Conservation (phyloP, 30 jellyfish, hydroid and myxozoan species). For the Chironex yamaguchii region DNA sequence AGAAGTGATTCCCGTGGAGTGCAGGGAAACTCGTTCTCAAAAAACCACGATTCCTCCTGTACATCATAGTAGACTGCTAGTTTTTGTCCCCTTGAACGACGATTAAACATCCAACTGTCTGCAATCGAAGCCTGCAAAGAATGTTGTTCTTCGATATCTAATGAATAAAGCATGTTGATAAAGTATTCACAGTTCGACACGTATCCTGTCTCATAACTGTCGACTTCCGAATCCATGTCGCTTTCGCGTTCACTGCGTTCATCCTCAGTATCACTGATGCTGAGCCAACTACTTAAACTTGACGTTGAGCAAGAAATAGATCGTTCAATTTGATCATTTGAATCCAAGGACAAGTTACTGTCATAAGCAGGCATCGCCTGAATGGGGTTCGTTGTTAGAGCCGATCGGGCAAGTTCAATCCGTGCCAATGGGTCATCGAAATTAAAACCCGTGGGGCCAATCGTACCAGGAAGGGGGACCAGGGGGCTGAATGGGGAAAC, state of each 20-base stretch:
- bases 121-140: constrained; percentile 88
- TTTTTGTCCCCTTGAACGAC: constrained; percentile 27
- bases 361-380: background rate
- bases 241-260: constrained; percentile 81
- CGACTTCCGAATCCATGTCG: constrained; percentile 91
- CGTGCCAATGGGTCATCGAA: background rate
- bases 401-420: too few relatives aligned
- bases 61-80: constrained; percentile 66
- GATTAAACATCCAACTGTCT: constrained; percentile 90
- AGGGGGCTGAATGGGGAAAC: constrained; percentile 24
- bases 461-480: background rate
- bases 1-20: background rate
- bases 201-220: constrained; percentile 82
- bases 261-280: constrained; percentile 79
- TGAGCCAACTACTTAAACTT: constrained; percentile 28
- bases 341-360: background rate
- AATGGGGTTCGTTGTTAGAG: too few relatives aligned
- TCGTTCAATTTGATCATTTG: background rate
- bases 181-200: constrained; percentile 89
- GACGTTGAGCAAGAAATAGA: background rate
- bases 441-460: background rate
- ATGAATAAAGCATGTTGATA: constrained; percentile 74
- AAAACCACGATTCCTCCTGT: constrained; percentile 84
- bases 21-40: background rate
- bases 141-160: constrained; percentile 96